Evolutionary conservation across 2,113 vertebrate genomes (phyloP), one percentile per base, ranked within the genome.

Genomic region (Sardina pilchardus): DNA sequence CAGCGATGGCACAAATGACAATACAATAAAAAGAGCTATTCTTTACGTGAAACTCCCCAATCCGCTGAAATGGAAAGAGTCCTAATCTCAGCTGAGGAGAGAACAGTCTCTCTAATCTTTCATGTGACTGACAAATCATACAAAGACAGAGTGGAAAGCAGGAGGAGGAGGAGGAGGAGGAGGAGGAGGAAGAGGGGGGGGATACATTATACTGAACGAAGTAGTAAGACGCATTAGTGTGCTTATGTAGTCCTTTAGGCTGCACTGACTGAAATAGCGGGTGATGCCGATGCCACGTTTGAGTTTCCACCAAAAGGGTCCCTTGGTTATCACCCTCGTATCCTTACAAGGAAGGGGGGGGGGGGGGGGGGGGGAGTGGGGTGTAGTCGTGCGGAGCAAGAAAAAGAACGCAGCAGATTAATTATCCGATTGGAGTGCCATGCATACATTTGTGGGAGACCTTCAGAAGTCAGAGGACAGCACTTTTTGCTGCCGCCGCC

Each of bases 381-480:
- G 67, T 34, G 5, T 5, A 47, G 45, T 7, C 3, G 48, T 16
- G 16, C 48, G 10, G 53, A 59, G 53, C 19, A 21, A 53, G 50
- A 53, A 53, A 53, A 53, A 53, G 36, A 86, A 81, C 45, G 63
- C 53, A 59, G 59, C 63, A 85, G 85, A 89, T 86, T 84, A 84
- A 89, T 87, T 88, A 81, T 84, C 67, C 44, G 82, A 85, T 89
- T 89, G 88, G 48, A 48, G 83, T 80, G 78, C 30, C 63, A 82
- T 36, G 83, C 43, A 59, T 82, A 80, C 84, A 83, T 86, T 85
- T 85, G 53, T 85, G 42, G 53, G 81, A 84, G 87, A 53, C 56
- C 87, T 90, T 90, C 78, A 83, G 81, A 84, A 88, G 50, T 30
- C 43, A 81, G 63, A 88, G 81, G 81, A 53, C 43, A 87, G n/a